Evolutionary conservation across 2,113 vertebrate genomes (phyloP).

Genomic region (Xyliphius kryptos): DNA sequence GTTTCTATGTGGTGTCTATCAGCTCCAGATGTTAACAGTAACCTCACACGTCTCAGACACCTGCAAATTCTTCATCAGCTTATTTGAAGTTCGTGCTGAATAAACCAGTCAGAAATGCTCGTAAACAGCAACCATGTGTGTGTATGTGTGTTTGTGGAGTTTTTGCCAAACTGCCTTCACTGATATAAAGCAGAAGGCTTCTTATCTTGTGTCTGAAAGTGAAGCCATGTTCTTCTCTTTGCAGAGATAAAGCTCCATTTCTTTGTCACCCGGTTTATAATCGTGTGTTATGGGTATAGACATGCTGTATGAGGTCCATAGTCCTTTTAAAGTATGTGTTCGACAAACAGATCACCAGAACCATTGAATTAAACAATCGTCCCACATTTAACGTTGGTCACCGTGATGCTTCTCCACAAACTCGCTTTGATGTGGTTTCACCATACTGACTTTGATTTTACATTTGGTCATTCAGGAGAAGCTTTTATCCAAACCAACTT

Average conservation of each 20-base stretch:
- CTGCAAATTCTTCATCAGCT: slow-evolving; percentile 7
- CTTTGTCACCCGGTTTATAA: not conserved
- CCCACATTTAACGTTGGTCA: too few relatives aligned
- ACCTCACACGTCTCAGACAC: not conserved
- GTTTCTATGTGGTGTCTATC: not conserved
- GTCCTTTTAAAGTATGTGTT: too few relatives aligned
- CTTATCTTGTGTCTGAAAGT: not conserved
- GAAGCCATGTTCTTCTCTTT: not conserved
- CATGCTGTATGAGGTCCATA: too few relatives aligned
- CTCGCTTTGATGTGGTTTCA: too few relatives aligned
- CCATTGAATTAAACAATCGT: too few relatives aligned
- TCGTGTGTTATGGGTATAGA: too few relatives aligned
- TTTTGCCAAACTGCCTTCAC: not conserved
- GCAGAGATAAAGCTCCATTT: not conserved
- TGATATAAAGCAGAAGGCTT: not conserved
- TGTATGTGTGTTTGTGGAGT: not conserved
- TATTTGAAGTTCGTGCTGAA: slow-evolving; percentile 4
- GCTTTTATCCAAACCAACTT: too few relatives aligned
- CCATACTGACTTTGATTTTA: too few relatives aligned
- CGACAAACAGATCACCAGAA: too few relatives aligned
- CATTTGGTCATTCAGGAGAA: too few relatives aligned
- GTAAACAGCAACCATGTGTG: not conserved
- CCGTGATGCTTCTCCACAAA: too few relatives aligned
- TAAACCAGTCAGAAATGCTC: not conserved
- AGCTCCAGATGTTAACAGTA: not conserved